Conservation (phyloP, 2,113 vertebrate species). For the Notiomystis cincta region DNA sequence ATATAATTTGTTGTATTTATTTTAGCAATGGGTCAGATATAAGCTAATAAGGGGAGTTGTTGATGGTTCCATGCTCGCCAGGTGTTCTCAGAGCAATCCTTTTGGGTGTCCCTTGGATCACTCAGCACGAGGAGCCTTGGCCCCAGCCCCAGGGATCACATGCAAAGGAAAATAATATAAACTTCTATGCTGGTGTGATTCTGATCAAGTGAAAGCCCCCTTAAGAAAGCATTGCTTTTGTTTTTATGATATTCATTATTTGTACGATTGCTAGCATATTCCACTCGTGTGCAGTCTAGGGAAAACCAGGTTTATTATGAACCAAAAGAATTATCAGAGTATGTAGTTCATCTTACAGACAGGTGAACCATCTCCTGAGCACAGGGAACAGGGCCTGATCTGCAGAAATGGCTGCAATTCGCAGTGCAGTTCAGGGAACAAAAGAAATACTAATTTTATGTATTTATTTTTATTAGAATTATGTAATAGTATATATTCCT, state of each 20-base stretch:
- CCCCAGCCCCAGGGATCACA: not conserved
- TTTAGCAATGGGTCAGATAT: not conserved
- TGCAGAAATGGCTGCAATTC: not conserved
- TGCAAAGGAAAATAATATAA: not conserved
- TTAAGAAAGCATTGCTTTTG: not conserved
- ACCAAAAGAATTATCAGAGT: not conserved
- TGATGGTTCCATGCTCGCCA: not conserved
- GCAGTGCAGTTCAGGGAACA: not conserved
- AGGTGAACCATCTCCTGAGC: not conserved
- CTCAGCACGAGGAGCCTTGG: not conserved
- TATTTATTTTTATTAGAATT: not conserved
- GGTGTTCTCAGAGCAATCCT: not conserved
- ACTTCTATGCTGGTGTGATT: not conserved
- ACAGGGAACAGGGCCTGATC: not conserved
- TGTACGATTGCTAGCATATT: not conserved
- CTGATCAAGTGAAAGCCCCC: not conserved
- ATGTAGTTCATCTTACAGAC: not conserved
- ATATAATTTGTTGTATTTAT: not conserved
- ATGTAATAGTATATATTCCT: not conserved
- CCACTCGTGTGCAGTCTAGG: not conserved
- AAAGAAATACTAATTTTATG: not conserved
- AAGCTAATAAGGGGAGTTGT: not conserved
- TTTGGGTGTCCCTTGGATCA: not conserved
- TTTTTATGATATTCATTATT: not conserved
- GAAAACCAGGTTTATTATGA: not conserved